Percentiles rank a stretch among this genome's conserved stretches.
These are phyloP conservation scores for Cisticola juncidis DNA, from an alignment of 2,113 vertebrate genomes.

Conservation along the genomic window DNA sequence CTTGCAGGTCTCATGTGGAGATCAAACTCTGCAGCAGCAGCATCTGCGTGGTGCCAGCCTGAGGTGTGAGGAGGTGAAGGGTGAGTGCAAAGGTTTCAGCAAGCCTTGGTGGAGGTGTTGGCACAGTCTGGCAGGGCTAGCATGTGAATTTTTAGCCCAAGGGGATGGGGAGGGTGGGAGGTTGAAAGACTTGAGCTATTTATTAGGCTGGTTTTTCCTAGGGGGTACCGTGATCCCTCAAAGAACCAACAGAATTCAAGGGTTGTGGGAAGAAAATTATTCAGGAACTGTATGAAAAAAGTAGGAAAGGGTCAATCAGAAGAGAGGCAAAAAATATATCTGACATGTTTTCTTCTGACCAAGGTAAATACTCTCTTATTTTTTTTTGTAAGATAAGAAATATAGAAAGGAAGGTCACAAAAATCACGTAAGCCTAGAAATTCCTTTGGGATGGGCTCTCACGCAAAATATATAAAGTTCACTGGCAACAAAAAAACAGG, in stretches of 20 bases:
- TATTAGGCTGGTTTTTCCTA: background rate
- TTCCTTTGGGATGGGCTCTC: background rate
- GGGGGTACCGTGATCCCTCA: background rate
- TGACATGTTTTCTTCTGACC: background rate
- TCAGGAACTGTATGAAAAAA: background rate
- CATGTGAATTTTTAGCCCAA: background rate
- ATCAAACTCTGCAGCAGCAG: background rate
- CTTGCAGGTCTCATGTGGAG: background rate
- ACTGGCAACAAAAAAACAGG: background rate
- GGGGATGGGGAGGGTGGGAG: background rate
- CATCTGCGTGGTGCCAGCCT: accelerated
- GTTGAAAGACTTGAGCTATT: background rate
- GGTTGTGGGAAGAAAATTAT: background rate
- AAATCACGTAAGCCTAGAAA: background rate
- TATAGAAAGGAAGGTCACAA: background rate
- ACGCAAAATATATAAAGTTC: background rate
- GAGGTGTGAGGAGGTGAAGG: background rate
- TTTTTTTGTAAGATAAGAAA: background rate
- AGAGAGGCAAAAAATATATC: background rate
- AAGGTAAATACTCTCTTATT: background rate
- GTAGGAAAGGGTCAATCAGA: background rate
- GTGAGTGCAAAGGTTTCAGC: background rate
- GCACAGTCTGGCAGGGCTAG: background rate
- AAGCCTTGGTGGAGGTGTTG: background rate
- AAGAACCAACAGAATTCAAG: background rate